These are phyloP conservation scores for Vipera ursinii DNA, from an alignment of 2,797 vertebrate species.

Conservation along the genomic window DNA sequence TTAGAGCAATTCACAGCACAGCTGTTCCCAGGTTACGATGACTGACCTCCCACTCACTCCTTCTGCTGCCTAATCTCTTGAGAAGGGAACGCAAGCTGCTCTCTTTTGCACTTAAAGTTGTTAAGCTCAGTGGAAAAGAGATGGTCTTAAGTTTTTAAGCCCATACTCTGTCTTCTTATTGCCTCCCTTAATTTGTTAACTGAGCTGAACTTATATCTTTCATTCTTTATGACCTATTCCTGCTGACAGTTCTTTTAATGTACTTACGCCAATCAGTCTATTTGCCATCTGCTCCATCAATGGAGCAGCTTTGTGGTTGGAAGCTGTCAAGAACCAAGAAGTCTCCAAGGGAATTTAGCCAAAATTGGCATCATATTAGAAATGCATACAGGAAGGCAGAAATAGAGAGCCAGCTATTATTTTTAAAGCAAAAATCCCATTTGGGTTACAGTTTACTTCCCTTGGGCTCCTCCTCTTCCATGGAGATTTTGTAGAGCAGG, in stretches of 20 bases:
- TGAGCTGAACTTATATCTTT: background rate
- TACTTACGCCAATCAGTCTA: background rate
- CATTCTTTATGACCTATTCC: background rate
- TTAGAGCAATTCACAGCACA: background rate
- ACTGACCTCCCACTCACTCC: conserved; percentile 16
- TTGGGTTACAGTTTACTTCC: background rate
- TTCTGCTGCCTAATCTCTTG: conserved; percentile 12
- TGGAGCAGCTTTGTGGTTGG: background rate
- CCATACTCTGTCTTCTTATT: background rate
- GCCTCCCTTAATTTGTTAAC: background rate
- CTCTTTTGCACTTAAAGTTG: conserved; percentile 18
- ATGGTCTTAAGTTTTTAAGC: conserved; percentile 9
- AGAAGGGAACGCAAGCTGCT: conserved; percentile 21
- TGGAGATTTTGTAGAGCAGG: background rate
- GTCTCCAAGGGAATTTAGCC: background rate
- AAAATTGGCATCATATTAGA: background rate
- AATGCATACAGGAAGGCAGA: background rate
- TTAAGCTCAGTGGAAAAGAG: background rate
- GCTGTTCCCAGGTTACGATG: conserved; percentile 13
- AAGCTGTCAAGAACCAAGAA: background rate
- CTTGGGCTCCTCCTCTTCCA: background rate
- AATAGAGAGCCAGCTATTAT: background rate
- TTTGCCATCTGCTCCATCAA: background rate
- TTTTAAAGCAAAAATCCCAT: background rate
- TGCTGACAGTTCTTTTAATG: background rate